Evolutionary conservation across 1,140 invertebrate species (phyloP), one percentile per base, ranked within the genome.

Genomic region (Charaxes varanes): DNA sequence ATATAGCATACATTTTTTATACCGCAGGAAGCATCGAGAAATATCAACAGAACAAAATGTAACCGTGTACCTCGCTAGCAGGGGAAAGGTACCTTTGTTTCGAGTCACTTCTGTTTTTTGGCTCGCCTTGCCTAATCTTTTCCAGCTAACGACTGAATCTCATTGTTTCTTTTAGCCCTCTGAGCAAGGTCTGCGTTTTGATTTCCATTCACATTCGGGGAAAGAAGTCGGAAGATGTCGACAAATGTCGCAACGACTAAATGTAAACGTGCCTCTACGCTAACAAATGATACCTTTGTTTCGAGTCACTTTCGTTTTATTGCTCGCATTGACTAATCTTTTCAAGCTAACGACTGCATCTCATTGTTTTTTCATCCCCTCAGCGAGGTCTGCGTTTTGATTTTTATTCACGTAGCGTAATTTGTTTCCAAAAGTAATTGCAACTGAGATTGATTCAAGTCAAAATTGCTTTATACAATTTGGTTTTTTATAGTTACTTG

Each of bases 251-350:
- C 14, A 1, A 13, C 17, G 7, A 24, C 23, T n/a, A 41, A 13
- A 27, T 26, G 43, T 46, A 15, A 40, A 46, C 30, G 23, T 14
- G 35, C 21, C 27, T 15, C 6, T 16, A 31, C 30, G 19, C 40
- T 41, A 41, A 47, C 45, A 48, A 48, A 44, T 35, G 43, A 47
- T 53, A 43, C 43, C 43, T 53, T 47, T 47, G 38, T 47, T 54
- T 54, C 28, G 34, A 52, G 46, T 55, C 42, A 52, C 41, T 56
- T 43, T 34, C 31, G 36, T 52, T 56, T 56, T 52, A 48, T 52
- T 55, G 35, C 48, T 50, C 35, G 31, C 31, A 35, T 22, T 41
- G 23, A 49, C 35, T 56, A 44, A 56, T 47, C 35, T 52, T 41
- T 47, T 40, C 30, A 37, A 22, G 30, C 13, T 40, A 17, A 31